Evolutionary conservation across 2,797 vertebrate species (phyloP), one percentile per base, ranked within the genome.

Genomic region (Cyprinodon diabolis): DNA sequence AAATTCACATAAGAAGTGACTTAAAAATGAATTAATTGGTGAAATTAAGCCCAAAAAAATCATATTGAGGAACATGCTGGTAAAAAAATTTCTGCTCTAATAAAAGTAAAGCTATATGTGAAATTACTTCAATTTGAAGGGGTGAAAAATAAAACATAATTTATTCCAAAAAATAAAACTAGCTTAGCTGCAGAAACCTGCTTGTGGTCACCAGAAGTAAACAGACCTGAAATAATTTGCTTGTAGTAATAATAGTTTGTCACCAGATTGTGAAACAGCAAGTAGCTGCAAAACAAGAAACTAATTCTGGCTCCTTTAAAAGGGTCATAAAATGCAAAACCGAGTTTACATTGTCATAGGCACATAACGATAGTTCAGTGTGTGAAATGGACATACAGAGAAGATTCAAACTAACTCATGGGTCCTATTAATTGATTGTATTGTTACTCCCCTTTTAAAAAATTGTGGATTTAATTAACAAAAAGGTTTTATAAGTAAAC

Each of bases 1-100:
- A 37, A 52, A 54, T 19, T 75, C 55, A 62, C 52, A 54, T 76
- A 35, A 71, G 68, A 45, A 43, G 30, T 45, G 62, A 65, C 62
- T n/a, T 65, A 17, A 65, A 45, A 45, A 65, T n/a, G 21, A 65
- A 1, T 56, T 45, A 30, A 25, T 37, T 51, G 17, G 60, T 43
- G 56, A 43, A 25, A 56, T 69, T 48, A 30, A n/a, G 21, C 30
- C 2, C 13, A 49, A 51, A 47, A 62, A 69, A 12, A 8, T 6
- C 43, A 55, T 12, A 23, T 35, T 6, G 17, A 49, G 66, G 2
- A 57, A 74, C 43, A 63, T 30, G 30, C 37, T 8, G 0, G 23
- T 70, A 71, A 54, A 25, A 54, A 25, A 23, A 23, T n/a, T 17
- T 25, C 40, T 30, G 43, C 54, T 4, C 55, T 55, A 45, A 55